phyloP scores from a whole-genome alignment of 2,888 invertebrate species.

The Endomychus coccineus region DNA sequence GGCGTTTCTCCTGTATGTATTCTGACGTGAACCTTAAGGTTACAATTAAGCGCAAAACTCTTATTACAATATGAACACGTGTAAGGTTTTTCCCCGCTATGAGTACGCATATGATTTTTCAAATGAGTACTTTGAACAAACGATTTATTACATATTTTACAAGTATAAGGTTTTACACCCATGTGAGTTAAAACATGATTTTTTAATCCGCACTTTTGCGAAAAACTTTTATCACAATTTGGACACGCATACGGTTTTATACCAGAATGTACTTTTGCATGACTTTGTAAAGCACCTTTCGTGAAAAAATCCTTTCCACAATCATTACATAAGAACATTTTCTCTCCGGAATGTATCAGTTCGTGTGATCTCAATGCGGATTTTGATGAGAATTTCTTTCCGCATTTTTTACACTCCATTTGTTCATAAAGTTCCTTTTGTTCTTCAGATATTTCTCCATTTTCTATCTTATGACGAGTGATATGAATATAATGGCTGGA shows the following conservation, averaged over 20 bases:
- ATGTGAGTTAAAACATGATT: constrained; percentile 35
- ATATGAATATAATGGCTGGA: constrained; percentile 9
- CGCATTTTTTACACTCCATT: constrained; percentile 14
- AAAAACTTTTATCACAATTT: constrained; percentile 33
- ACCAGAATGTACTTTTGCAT: constrained; percentile 32
- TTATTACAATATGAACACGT: constrained; percentile 25
- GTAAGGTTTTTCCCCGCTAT: constrained; percentile 33
- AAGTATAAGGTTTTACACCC: constrained; percentile 37
- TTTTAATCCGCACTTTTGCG: constrained; percentile 31
- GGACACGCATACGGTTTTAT: constrained; percentile 32
- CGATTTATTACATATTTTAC: constrained; percentile 39
- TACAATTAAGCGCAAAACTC: constrained; percentile 41
- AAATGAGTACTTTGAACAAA: constrained; percentile 33
- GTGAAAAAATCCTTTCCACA: constrained; percentile 27
- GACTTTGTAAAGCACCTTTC: constrained; percentile 26
- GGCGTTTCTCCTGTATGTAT: constrained; percentile 43
- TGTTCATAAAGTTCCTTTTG: constrained; percentile 9
- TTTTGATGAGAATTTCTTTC: constrained; percentile 18
- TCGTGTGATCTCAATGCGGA: constrained; percentile 21
- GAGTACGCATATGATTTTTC: constrained; percentile 31
- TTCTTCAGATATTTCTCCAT: constrained; percentile 11
- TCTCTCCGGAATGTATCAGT: constrained; percentile 23
- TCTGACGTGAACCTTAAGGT: constrained; percentile 41
- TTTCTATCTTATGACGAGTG: constrained; percentile 10
- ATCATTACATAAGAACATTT: constrained; percentile 24